Evolutionary conservation across 2,797 vertebrate genomes (phyloP).

Genomic region (Melopsittacus undulatus): DNA sequence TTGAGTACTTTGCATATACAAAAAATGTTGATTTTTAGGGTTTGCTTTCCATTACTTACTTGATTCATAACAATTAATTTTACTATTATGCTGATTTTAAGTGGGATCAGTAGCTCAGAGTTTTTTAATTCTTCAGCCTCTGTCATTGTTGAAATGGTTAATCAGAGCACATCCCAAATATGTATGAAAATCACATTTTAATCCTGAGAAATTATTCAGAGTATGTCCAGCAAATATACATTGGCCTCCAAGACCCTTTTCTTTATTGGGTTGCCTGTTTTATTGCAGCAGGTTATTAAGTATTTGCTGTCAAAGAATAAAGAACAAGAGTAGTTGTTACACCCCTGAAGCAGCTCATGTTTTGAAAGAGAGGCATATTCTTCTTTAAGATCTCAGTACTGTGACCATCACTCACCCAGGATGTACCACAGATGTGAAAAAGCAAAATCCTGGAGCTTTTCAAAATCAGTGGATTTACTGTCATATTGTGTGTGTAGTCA

Average conservation of each 20-base stretch:
- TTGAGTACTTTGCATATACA: neutral
- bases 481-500: neutral
- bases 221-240: neutral
- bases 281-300: neutral
- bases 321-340: neutral
- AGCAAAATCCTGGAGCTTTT: neutral
- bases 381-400: neutral
- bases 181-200: neutral
- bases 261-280: neutral
- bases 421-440: neutral
- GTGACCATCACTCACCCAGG: neutral
- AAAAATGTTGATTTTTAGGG: neutral
- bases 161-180: neutral
- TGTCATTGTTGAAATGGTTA: neutral
- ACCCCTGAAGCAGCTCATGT: neutral
- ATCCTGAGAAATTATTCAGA: neutral
- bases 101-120: neutral
- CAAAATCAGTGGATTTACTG: neutral
- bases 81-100: neutral
- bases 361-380: neutral
- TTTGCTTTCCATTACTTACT: neutral
- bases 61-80: neutral
- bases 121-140: neutral
- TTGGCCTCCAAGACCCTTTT: fast-evolving
- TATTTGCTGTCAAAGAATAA: neutral